Base-by-base conservation (phyloP, 2,113 vertebrate genomes). In the Zonotrichia leucophrys region DNA sequence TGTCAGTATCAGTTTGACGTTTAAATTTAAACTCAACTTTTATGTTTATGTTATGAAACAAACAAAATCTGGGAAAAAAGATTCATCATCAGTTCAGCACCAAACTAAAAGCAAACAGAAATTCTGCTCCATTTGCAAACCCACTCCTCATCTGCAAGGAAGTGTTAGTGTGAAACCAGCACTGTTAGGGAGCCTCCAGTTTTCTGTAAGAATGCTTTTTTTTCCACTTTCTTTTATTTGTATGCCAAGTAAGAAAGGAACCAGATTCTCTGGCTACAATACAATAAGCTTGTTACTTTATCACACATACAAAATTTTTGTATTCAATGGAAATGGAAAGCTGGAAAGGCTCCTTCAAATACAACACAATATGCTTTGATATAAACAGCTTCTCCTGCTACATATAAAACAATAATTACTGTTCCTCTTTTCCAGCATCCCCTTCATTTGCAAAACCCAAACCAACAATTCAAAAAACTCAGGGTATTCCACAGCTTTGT, bases 71-170 rank as follows among this genome's bases (percentile, higher is more conserved):
- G 17, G 27, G 6, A 2, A 2, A 24, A 85, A 70, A 46, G 47
- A 44, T 5, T 12, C 12, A 42, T 33, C 16, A 9, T 4, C 55
- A 74, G 10, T 37, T 83, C 37, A 66, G 27, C 22, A 69, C 10
- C 53, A 73, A 85, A 55, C 17, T 79, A 41, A 83, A 88, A 80
- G 39, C 42, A 64, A 85, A 59, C 10, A 90, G 44, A 83, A 95
- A 75, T 75, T 35, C 39, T 18, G 5, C 4, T 35, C 28, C 16
- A 39, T 67, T 79, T 72, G 20, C 25, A 86, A 90, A 83, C 10
- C 8, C n/a, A 53, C 8, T 58, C 31, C 55, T 76, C 73, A 84
- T 42, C 41, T 60, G 33, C 68, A 91, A 77, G 73, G 31, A 35
- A 77, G 11, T 9, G 5, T 42, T 39, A 66, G 5, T 16, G 18